Evolutionary conservation across 2,888 invertebrate species (phyloP).

Genomic region (Catocala fraxini): DNA sequence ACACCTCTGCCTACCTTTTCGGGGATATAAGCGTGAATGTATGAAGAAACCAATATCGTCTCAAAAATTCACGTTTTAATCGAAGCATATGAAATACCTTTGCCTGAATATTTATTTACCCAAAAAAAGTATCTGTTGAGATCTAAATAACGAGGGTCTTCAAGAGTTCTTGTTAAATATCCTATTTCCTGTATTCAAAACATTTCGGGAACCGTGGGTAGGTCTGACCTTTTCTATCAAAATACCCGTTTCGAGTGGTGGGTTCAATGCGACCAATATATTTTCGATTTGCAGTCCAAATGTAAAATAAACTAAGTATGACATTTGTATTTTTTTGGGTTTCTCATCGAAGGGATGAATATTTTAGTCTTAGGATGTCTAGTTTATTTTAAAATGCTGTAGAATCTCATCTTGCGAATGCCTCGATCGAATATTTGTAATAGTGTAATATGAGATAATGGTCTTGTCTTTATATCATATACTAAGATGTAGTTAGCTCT

Average conservation of each 20-base stretch:
- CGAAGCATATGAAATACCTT: conserved; percentile 6
- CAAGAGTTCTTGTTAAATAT: conserved; percentile 53
- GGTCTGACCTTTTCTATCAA: conserved; percentile 29
- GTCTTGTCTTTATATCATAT: too few relatives aligned
- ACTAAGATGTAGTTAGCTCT: too few relatives aligned
- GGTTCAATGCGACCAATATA: conserved; percentile 19
- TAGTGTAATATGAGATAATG: too few relatives aligned
- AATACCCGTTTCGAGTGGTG: conserved; percentile 24
- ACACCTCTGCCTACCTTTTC: too few relatives aligned
- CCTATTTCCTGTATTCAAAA: conserved; percentile 51
- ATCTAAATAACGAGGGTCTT: conserved; percentile 17
- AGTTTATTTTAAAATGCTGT: too few relatives aligned
- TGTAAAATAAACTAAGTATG: conserved; percentile 16
- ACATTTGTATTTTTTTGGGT: conserved; percentile 8
- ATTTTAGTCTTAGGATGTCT: too few relatives aligned
- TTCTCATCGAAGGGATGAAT: neutral
- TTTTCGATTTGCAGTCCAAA: conserved; percentile 27
- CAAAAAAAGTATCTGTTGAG: conserved; percentile 20
- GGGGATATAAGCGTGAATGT: too few relatives aligned
- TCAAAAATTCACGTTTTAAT: neutral
- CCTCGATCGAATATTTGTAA: too few relatives aligned
- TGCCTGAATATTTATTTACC: conserved; percentile 19
- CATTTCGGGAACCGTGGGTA: conserved; percentile 36
- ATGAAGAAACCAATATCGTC: neutral
- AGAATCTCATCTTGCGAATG: too few relatives aligned